Conservation (phyloP, 2,797 vertebrate species). For the Zenarchopterus dispar region DNA sequence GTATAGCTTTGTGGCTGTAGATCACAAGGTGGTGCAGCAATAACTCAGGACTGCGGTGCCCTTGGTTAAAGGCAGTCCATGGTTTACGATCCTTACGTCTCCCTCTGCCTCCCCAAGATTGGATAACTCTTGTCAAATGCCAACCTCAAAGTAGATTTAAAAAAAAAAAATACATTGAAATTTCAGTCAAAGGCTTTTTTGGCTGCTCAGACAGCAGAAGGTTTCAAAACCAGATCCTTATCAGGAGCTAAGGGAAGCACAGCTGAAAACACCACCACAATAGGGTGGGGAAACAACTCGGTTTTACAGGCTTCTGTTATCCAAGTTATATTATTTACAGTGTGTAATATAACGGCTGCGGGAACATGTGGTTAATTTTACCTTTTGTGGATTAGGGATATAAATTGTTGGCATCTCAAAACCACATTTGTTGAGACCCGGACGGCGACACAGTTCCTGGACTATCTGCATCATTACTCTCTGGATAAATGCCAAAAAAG, state of each 20-base stretch:
- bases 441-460: slow-evolving; percentile 86
- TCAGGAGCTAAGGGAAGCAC: slow-evolving; percentile 9
- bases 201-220: slow-evolving; percentile 5
- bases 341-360: background rate
- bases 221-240: slow-evolving; percentile 23
- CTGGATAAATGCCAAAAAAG: slow-evolving; percentile 51
- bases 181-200: slow-evolving; percentile 32
- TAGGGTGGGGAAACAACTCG: background rate
- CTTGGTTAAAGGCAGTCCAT: slow-evolving; percentile 36
- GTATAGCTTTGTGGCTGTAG: slow-evolving; percentile 42
- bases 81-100: slow-evolving; percentile 43
- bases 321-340: background rate
- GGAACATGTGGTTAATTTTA: slow-evolving; percentile 44
- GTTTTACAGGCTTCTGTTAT: background rate
- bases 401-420: slow-evolving; percentile 89
- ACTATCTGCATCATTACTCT: slow-evolving; percentile 90
- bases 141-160: slow-evolving; percentile 12
- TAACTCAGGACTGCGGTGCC: slow-evolving; percentile 50
- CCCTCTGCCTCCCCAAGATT: slow-evolving; percentile 2
- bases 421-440: slow-evolving; percentile 87
- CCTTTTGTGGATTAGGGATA: slow-evolving; percentile 86
- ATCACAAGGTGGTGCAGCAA: slow-evolving; percentile 50
- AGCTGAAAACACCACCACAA: background rate
- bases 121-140: slow-evolving; percentile 30
- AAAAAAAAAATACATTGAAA: slow-evolving; percentile 43